Base-by-base conservation (phyloP, 64 coral and sea anemone genomes). In the Stichodactyla mertensii region DNA sequence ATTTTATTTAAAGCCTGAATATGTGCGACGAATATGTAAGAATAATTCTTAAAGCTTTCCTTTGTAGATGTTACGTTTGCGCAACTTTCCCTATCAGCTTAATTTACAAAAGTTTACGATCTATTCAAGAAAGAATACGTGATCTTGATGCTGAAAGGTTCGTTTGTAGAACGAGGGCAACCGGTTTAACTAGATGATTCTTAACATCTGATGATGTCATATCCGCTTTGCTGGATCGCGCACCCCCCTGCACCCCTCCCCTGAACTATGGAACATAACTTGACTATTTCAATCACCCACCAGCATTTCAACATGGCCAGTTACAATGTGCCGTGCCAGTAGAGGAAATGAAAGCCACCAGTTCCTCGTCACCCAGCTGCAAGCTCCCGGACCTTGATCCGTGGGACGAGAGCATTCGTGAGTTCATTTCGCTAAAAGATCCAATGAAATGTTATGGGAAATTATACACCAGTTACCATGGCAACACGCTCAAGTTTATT, bases 351-450 rank as follows among this genome's bases (percentile, higher is more conserved):
- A 74, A 74, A 31, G 69, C 52, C 15, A 51, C 52, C 80, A 62
- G 53, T 85, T 24, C 55, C 14, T 55, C 24, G 27, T 85, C 83
- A 6, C 7, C 54, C 23, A 55, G 57, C 10, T 85, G 83, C 24
- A 85, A 60, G 54, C 54, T 85, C 7, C 83, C 83, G 36, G 27
- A 85, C 20, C 83, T 85, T 31, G 55, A 85, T 31, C 83, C 83
- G 6, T 85, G 55, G 55, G 83, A 85, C 55, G 23, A 58, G 22
- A 85, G 24, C 14, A 64, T 85, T 22, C 55, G 36, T 16, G 16
- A 61, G 8, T 85, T n/a, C 54, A 22, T 61, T 14, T 6, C 6
- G 26, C 83, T 10, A 6, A 56, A 15, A 51, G 54, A 85, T 16
- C 83, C 53, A 1, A 58, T 85, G 83, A 16, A 31, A 36, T 85